Conservation (phyloP, 2,888 invertebrate species). For the Machimus rusticus region DNA sequence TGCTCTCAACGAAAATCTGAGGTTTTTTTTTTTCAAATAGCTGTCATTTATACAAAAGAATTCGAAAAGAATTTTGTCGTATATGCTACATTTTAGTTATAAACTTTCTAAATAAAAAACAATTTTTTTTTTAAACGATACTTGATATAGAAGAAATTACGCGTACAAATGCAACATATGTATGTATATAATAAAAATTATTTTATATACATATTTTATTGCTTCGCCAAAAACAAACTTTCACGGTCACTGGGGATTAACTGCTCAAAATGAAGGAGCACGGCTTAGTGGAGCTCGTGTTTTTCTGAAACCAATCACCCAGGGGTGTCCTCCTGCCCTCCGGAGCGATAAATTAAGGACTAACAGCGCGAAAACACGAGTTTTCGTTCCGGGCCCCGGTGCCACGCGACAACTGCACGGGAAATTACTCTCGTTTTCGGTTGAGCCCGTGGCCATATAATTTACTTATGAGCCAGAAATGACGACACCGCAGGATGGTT, state of each 20-base stretch:
- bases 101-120: too few relatives aligned
- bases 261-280: not conserved
- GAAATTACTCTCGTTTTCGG: not conserved
- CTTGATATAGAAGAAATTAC: too few relatives aligned
- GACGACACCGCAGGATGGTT: slow-evolving; percentile 9
- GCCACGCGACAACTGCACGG: not conserved
- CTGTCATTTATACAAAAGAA: too few relatives aligned
- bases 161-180: too few relatives aligned
- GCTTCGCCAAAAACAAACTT: too few relatives aligned
- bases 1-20: too few relatives aligned
- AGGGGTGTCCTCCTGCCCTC: not conserved
- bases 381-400: not conserved
- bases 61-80: too few relatives aligned
- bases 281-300: not conserved
- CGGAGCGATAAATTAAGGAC: not conserved
- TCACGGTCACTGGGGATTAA: not conserved
- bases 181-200: too few relatives aligned
- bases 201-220: too few relatives aligned
- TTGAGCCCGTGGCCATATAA: not conserved
- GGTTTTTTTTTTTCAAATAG: too few relatives aligned
- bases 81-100: too few relatives aligned
- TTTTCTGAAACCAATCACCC: not conserved
- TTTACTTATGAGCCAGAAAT: not conserved
- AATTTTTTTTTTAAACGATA: too few relatives aligned
- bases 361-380: not conserved